These are phyloP conservation scores for Darevskia mixta DNA, from an alignment of 2,797 vertebrate genomes.

Conservation along the genomic window DNA sequence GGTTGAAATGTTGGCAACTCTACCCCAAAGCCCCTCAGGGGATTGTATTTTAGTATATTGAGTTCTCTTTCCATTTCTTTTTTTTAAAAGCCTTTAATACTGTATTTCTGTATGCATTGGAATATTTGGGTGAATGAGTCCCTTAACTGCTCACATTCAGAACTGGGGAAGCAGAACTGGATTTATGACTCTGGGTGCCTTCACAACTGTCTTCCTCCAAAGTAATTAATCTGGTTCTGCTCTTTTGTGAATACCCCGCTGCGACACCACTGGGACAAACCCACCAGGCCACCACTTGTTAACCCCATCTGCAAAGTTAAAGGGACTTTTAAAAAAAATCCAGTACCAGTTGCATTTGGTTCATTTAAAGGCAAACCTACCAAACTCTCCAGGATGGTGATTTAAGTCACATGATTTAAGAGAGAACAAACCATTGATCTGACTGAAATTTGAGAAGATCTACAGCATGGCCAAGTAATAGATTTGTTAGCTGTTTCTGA, in stretches of 20 bases:
- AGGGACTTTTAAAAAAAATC: no score
- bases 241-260: not conserved
- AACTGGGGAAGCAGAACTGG: no score
- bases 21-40: constrained; percentile 3
- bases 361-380: no score
- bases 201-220: not conserved
- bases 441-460: no score
- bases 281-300: no score
- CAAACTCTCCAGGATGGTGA: no score
- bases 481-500: not conserved
- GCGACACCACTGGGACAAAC: no score
- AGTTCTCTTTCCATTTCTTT: not conserved
- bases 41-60: constrained; percentile 2
- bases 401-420: no score
- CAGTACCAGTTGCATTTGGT: no score
- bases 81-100: not conserved
- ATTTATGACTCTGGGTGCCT: not conserved
- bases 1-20: not conserved
- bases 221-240: not conserved
- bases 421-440: no score
- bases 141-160: not conserved
- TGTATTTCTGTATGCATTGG: not conserved
- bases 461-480: not conserved
- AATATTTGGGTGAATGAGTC: not conserved
- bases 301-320: no score